These are phyloP conservation scores for Drosophila eugracilis DNA, from an alignment of 1,140 invertebrate species.

Conservation along the genomic window DNA sequence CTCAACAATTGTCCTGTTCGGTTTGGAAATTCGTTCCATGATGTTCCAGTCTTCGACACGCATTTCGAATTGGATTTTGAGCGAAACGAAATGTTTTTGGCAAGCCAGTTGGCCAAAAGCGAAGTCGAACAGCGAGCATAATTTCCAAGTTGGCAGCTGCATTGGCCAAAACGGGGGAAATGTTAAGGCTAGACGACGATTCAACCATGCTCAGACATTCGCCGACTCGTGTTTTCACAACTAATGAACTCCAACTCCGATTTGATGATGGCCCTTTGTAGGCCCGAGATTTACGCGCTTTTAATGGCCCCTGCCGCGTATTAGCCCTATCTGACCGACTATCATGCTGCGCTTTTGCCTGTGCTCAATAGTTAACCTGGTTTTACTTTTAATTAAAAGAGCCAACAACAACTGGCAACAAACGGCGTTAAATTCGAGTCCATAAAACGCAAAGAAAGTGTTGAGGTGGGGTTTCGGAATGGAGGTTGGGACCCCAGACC, in stretches of 20 bases:
- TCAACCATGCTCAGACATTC: constrained; percentile 32
- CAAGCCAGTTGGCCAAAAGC: constrained; percentile 64
- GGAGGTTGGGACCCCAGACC: constrained; percentile 17
- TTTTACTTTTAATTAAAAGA: constrained; percentile 79
- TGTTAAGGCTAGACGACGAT: constrained; percentile 5
- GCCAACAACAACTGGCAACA: constrained; percentile 42
- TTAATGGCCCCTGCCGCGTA: constrained; percentile 54
- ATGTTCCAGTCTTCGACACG: constrained; percentile 60
- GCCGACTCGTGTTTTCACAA: constrained; percentile 53
- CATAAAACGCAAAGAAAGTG: constrained; percentile 73
- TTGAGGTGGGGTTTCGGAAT: constrained; percentile 5
- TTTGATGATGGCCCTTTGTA: constrained; percentile 55
- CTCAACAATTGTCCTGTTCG: constrained; percentile 58
- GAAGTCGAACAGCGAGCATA: constrained; percentile 59
- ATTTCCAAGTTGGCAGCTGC: constrained; percentile 70
- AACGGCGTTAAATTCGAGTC: constrained; percentile 69
- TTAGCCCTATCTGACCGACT: constrained; percentile 44
- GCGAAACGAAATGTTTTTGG: constrained; percentile 52
- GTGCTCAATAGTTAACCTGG: constrained; percentile 74
- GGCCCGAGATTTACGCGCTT: constrained; percentile 63
- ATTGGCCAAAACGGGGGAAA: constrained; percentile 23
- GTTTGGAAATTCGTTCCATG: constrained; percentile 52
- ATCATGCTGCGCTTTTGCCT: constrained; percentile 75
- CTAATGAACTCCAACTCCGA: constrained; percentile 75
- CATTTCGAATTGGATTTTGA: constrained; percentile 79